A percentile compares a stretch with the other conserved stretches of the same genome.
Conservation (phyloP, 2,797 vertebrate genomes). For the Cynopterus sphinx region DNA sequence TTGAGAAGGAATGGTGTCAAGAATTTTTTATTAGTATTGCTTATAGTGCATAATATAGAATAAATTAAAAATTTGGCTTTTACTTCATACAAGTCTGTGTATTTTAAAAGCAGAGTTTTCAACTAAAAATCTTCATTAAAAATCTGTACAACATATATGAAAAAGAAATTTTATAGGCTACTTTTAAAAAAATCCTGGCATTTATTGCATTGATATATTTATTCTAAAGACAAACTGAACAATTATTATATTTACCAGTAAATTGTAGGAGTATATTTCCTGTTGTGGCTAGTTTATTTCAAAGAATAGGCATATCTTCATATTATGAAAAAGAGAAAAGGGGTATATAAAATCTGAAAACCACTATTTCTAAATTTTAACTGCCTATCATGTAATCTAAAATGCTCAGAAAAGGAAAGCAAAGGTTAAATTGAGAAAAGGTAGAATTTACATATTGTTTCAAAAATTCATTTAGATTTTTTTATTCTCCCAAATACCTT, state of each 20-base stretch:
- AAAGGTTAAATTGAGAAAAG: slow-evolving; percentile 55
- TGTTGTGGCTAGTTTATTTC: slow-evolving; percentile 72
- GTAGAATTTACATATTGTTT: not conserved
- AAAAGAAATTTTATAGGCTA: not conserved
- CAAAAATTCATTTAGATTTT: not conserved
- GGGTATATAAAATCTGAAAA: slow-evolving; percentile 8
- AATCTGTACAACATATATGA: not conserved
- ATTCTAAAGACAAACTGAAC: not conserved
- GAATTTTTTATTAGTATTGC: slow-evolving; percentile 66
- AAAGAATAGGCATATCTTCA: slow-evolving; percentile 47
- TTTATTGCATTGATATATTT: slow-evolving; percentile 9
- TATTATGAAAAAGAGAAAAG: slow-evolving; percentile 59
- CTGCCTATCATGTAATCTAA: slow-evolving; percentile 17
- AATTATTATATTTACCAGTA: slow-evolving; percentile 13
- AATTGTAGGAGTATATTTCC: slow-evolving; percentile 4
- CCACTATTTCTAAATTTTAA: slow-evolving; percentile 46
- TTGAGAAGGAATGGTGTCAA: slow-evolving; percentile 50
- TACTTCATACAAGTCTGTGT: slow-evolving; percentile 11
- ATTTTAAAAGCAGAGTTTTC: slow-evolving; percentile 45
- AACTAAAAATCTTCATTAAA: not conserved
- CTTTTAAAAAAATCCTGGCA: not conserved
- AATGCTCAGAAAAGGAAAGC: slow-evolving; percentile 12
- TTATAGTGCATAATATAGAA: slow-evolving; percentile 47
- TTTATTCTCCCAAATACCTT: slow-evolving; percentile 27
- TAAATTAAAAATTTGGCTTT: slow-evolving; percentile 65